Evolutionary conservation across 2,113 vertebrate species (phyloP), one percentile per base, ranked within the genome.

Genomic region (Stercorarius parasiticus): DNA sequence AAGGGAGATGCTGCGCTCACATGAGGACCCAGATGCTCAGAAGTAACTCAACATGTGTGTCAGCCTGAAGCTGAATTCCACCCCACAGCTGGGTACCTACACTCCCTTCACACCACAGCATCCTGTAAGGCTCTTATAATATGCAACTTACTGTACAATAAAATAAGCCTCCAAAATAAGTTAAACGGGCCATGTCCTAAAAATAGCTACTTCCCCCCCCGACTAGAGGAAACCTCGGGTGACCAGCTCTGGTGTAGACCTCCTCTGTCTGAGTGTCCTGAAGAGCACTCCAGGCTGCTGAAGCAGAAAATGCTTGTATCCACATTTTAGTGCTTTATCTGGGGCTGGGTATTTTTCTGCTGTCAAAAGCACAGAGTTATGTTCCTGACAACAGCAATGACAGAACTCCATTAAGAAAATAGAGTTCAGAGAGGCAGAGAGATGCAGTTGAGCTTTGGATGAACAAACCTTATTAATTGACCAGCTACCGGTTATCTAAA

Each of bases 401-500:
- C 62, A 42, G 58, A 67, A 72, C 36, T 83, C 83, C 91, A 95
- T 77, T 73, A 92, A 85, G 86, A 87, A 82, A 86, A 92, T 4
- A 71, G 58, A 89, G 34, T 58, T 95, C 64, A 92, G 70, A 64
- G 59, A 92, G 27, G 66, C 50, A 92, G 73, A 73, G 36, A 81
- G 49, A 91, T 59, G 82, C 19, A 56, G 36, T 0, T 64, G 32
- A 86, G 70, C 47, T 94, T 82, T 59, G 45, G 50, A 94, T 55
- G 49, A 97, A 72, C 27, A 95, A 82, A 92, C 26, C 25, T 93
- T 32, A 74, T 81, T 94, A 92, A 96, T 0, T 59, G 58, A 66
- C 50, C 5, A 4, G 42, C 38, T 73, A 94, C 27, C 36, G 83
- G 45, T 66, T 76, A 90, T 52, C 73, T 67, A 73, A 93, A 91